Evolutionary conservation across 2,797 vertebrate genomes (phyloP).

Genomic region (Xyrichtys novacula): DNA sequence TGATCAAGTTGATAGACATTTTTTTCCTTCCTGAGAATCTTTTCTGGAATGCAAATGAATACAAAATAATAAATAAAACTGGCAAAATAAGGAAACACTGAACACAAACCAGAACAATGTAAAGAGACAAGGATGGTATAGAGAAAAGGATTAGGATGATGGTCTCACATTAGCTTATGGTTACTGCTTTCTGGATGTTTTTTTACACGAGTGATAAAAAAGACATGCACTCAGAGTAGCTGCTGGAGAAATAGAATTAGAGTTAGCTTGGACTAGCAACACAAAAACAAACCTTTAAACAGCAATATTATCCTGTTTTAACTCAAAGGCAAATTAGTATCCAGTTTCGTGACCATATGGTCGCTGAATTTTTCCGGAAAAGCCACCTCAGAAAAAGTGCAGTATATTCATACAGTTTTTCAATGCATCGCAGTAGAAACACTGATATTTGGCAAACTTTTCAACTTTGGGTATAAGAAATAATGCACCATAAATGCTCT

Average conservation of each 20-base stretch:
- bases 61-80: constrained; percentile 87
- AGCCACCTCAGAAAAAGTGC: constrained; percentile 57
- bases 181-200: constrained; percentile 48
- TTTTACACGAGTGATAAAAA: constrained; percentile 43
- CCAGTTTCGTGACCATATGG: constrained; percentile 50
- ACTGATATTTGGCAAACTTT: constrained; percentile 73
- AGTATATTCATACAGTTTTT: constrained; percentile 50
- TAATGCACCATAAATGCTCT: constrained; percentile 30
- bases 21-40: constrained; percentile 93
- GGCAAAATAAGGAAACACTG: constrained; percentile 75
- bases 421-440: constrained; percentile 51
- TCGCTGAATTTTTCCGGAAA: constrained; percentile 41
- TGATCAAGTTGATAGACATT: constrained; percentile 57
- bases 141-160: constrained; percentile 44
- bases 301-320: constrained; percentile 13
- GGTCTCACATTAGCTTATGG: constrained; percentile 66
- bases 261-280: constrained; percentile 25
- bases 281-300: constrained; percentile 38
- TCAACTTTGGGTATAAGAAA: constrained; percentile 68
- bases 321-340: constrained; percentile 32
- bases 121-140: constrained; percentile 56
- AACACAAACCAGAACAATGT: constrained; percentile 70
- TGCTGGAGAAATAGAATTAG: constrained; percentile 39
- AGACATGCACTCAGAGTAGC: constrained; percentile 42
- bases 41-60: constrained; percentile 93